Percentiles rank a stretch among this genome's conserved stretches.
phyloP scores from a whole-genome alignment of 2,113 vertebrate species.

The Crotalus horridus region DNA sequence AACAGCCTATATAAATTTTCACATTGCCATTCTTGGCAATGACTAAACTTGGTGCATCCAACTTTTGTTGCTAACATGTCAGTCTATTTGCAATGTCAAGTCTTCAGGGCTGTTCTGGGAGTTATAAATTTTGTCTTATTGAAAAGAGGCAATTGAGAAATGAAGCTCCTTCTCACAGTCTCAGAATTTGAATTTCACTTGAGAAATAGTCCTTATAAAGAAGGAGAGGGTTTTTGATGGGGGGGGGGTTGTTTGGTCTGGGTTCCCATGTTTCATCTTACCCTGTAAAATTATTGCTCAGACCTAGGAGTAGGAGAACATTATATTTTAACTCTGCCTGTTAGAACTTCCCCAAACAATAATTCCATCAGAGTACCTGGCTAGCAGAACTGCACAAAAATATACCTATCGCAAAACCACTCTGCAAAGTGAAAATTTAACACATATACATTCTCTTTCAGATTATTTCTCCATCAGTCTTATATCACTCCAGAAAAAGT shows the following conservation, averaged over 20 bases:
- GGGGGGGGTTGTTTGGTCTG: too few species aligned
- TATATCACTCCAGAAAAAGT: background rate
- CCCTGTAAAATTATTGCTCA: background rate
- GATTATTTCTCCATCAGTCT: background rate
- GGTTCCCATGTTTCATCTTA: background rate
- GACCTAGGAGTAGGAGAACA: background rate
- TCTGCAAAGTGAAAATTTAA: background rate
- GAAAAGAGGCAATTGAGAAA: background rate
- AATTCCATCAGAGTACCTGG: background rate
- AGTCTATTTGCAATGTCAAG: background rate
- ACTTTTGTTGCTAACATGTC: background rate
- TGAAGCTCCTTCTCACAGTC: background rate
- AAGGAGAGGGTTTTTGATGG: too few species aligned
- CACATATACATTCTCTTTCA: background rate
- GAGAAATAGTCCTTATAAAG: background rate
- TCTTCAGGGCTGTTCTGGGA: background rate
- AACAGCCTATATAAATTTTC: background rate
- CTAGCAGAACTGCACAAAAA: background rate
- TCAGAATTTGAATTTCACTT: background rate
- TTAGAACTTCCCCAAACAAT: background rate
- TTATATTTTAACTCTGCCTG: background rate
- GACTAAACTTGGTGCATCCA: background rate
- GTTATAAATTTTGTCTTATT: background rate
- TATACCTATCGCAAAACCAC: background rate
- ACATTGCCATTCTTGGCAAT: background rate